Conservation (phyloP, 2,797 vertebrate species). For the Craterocephalus amniculus region DNA sequence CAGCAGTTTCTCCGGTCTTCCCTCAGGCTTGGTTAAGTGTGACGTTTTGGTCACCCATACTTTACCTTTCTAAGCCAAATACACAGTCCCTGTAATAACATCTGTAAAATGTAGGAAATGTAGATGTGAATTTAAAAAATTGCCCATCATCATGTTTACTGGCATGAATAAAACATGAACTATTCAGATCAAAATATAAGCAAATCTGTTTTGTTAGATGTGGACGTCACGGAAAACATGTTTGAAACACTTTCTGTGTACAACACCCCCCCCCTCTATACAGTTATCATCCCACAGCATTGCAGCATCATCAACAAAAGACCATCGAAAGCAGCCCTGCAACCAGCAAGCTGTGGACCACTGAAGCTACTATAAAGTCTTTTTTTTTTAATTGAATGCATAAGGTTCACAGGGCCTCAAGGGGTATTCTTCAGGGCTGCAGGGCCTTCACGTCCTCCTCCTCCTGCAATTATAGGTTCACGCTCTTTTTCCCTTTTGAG, state of each 20-base stretch:
- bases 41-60: neutral
- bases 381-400: slow-evolving; percentile 71
- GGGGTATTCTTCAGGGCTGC: slow-evolving; percentile 67
- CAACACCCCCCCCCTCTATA: slow-evolving; percentile 7
- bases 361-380: slow-evolving; percentile 66
- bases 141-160: neutral
- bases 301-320: slow-evolving; percentile 55
- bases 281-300: slow-evolving; percentile 32
- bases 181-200: neutral
- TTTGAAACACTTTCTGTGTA: slow-evolving; percentile 9
- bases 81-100: neutral
- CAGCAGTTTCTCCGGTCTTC: neutral
- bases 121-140: neutral
- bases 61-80: too few relatives aligned
- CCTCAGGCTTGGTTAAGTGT: neutral
- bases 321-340: slow-evolving; percentile 62
- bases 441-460: slow-evolving; percentile 57
- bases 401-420: slow-evolving; percentile 62
- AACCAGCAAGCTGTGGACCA: slow-evolving; percentile 68
- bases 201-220: neutral
- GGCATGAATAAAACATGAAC: neutral
- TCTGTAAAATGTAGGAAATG: slow-evolving; percentile 4
- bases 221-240: slow-evolving; percentile 1
- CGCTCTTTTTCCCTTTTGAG: slow-evolving; percentile 57
- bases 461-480: slow-evolving; percentile 60